Evolutionary conservation across 2,113 vertebrate species (phyloP).

Genomic region (Stegastes partitus): DNA sequence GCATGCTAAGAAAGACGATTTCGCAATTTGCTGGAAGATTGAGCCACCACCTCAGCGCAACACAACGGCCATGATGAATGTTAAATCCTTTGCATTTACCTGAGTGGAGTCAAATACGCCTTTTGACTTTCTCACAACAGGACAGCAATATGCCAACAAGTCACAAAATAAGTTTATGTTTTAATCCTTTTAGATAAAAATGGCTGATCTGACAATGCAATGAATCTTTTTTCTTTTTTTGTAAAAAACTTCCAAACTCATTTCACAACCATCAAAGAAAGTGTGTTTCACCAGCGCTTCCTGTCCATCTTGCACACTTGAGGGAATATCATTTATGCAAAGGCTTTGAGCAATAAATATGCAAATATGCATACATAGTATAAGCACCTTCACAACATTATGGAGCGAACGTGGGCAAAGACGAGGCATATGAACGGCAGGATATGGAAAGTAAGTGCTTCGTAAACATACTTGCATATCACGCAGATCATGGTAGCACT

Average conservation of each 20-base stretch:
- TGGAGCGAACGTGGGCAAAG: conserved; percentile 1
- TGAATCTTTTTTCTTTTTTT: conserved; percentile 13
- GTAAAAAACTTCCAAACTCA: conserved; percentile 5
- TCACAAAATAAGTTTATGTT: conserved; percentile 2
- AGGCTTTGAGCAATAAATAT: conserved; percentile 65
- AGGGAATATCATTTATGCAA: conserved; percentile 48
- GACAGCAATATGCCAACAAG: background rate
- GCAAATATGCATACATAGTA: conserved; percentile 58
- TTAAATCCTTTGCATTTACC: conserved; percentile 20
- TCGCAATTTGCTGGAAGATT: conserved; percentile 51
- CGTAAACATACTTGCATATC: conserved; percentile 44
- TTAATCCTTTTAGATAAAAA: conserved; percentile 23
- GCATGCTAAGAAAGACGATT: conserved; percentile 41
- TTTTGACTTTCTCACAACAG: conserved; percentile 9
- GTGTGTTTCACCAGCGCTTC: background rate
- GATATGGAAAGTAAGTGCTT: conserved; percentile 46
- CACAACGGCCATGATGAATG: conserved; percentile 27
- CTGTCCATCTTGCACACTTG: conserved; percentile 53
- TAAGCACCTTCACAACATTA: conserved; percentile 36
- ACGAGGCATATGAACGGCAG: conserved; percentile 28
- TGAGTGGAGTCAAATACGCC: conserved; percentile 15
- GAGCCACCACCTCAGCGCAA: conserved; percentile 25
- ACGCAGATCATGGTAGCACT: conserved; percentile 21
- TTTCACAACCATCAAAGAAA: conserved; percentile 10
- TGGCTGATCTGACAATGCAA: conserved; percentile 19